Percentiles rank a stretch among this genome's conserved stretches.
phyloP scores from a whole-genome alignment of 2,797 vertebrate species.

The Ambastaia sidthimunki region DNA sequence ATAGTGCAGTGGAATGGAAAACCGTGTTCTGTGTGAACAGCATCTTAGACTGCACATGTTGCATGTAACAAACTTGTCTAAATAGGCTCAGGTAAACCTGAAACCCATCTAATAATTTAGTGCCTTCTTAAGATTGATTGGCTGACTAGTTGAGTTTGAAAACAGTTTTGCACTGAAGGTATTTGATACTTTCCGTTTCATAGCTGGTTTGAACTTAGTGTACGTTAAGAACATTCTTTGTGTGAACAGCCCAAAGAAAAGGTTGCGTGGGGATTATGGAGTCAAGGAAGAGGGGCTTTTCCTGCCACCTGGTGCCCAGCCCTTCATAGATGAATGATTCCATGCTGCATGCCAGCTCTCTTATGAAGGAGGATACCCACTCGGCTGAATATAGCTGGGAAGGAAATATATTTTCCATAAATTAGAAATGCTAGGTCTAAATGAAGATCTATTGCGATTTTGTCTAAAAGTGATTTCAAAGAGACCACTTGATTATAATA shows the following conservation, averaged over 20 bases:
- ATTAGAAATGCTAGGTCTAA: neutral
- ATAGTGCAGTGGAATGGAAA: no score
- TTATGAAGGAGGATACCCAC: constrained; percentile 1
- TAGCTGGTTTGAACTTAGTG: constrained; percentile 25
- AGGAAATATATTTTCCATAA: constrained; percentile 4
- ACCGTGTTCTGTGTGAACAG: no score
- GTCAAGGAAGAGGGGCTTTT: constrained; percentile 59
- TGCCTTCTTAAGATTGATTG: neutral
- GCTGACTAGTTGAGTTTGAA: neutral
- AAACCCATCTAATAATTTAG: neutral
- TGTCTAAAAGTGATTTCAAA: neutral
- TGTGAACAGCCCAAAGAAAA: constrained; percentile 69
- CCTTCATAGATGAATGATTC: constrained; percentile 26
- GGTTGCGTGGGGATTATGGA: constrained; percentile 68
- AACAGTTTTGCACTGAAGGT: neutral
- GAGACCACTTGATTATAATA: neutral
- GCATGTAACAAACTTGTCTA: no score
- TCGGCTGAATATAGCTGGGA: constrained; percentile 10
- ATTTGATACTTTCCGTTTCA: neutral
- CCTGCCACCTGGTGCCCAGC: constrained; percentile 24
- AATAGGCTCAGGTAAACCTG: neutral
- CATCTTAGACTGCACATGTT: no score
- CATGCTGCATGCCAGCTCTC: constrained; percentile 18
- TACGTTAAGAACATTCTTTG: constrained; percentile 66
- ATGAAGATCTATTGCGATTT: neutral